These are phyloP conservation scores for Caerostris darwini DNA, from an alignment of 1,140 invertebrate species.

Conservation along the genomic window DNA sequence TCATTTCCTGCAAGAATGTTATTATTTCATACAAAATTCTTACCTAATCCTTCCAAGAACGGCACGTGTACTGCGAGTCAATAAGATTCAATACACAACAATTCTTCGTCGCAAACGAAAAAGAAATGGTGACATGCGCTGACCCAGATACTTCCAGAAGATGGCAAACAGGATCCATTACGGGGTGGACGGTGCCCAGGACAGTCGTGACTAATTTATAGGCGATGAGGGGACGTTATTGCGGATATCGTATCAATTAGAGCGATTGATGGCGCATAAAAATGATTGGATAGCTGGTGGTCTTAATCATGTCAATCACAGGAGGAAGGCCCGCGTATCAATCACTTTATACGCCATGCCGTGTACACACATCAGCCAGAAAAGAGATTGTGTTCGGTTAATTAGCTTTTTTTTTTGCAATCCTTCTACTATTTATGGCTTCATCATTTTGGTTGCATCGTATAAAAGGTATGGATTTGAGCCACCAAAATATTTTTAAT, in stretches of 20 bases:
- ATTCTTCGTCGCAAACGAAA: neutral
- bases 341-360: neutral
- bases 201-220: constrained; percentile 38
- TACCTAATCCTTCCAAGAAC: neutral
- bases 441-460: too few species aligned
- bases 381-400: neutral
- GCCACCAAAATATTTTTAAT: too few species aligned
- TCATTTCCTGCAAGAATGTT: neutral
- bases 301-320: constrained; percentile 38
- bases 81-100: neutral
- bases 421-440: too few species aligned
- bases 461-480: too few species aligned
- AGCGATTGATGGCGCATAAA: constrained; percentile 54
- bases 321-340: neutral
- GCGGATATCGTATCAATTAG: constrained; percentile 51
- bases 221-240: constrained; percentile 39
- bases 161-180: constrained; percentile 42
- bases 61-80: neutral
- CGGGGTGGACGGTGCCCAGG: constrained; percentile 26
- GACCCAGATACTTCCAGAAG: neutral
- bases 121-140: neutral
- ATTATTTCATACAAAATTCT: neutral
- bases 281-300: constrained; percentile 23
- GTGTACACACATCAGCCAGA: neutral
- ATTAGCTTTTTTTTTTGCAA: neutral